Evolutionary conservation across 2,797 vertebrate species (phyloP).

Genomic region (Muraenolepis orangiensis): DNA sequence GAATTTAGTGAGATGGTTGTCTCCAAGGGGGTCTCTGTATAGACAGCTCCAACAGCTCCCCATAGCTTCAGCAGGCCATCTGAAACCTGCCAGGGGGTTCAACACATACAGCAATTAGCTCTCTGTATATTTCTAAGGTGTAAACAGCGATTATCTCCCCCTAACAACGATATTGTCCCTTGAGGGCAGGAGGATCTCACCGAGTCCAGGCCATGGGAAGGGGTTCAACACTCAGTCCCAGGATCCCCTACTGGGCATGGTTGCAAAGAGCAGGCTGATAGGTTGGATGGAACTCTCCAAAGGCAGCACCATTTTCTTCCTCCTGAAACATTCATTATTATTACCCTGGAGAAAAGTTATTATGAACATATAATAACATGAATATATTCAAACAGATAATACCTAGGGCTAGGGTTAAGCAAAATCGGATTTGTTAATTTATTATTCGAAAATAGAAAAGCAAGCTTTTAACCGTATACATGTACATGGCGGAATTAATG

Average conservation of each 20-base stretch:
- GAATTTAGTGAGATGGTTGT: constrained; percentile 98
- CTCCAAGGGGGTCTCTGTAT: constrained; percentile 89
- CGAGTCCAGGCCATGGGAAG: constrained; percentile 88
- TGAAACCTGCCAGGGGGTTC: constrained; percentile 67
- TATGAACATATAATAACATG: background rate
- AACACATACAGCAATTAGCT: constrained; percentile 3
- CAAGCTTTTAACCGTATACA: background rate
- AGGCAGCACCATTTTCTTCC: constrained; percentile 64
- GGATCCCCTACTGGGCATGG: constrained; percentile 77
- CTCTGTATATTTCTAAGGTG: background rate
- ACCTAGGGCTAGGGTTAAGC: background rate
- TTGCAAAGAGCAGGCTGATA: constrained; percentile 70
- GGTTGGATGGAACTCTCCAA: constrained; percentile 71
- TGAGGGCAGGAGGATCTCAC: constrained; percentile 64
- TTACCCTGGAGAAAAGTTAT: background rate
- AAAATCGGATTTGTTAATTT: background rate
- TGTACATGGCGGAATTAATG: background rate
- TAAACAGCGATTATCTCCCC: background rate
- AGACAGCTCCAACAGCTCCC: constrained; percentile 99
- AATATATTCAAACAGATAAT: background rate
- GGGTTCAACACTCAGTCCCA: constrained; percentile 77
- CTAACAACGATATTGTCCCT: background rate
- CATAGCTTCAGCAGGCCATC: constrained; percentile 89
- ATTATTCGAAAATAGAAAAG: background rate
- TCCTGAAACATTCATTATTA: constrained; percentile 68